Percentiles rank a stretch among this genome's conserved stretches.
These are phyloP conservation scores for Sebastes taczanowskii DNA, from an alignment of 2,797 vertebrate species.

Conservation along the genomic window DNA sequence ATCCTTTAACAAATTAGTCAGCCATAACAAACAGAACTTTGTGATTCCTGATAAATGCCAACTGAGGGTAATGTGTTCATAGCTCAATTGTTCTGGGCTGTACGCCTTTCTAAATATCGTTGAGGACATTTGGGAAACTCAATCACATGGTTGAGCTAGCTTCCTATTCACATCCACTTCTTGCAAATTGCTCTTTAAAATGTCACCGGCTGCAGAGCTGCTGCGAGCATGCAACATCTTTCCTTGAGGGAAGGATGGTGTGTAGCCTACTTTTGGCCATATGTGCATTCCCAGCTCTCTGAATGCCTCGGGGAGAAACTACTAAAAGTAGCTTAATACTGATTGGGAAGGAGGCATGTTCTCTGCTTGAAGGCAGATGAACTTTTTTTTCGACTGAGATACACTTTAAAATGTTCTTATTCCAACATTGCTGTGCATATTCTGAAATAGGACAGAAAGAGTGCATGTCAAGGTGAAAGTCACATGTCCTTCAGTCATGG, in stretches of 20 bases:
- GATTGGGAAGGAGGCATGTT: conserved; percentile 4
- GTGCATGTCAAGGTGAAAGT: background rate
- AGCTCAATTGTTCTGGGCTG: conserved; percentile 3
- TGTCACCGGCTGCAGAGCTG: conserved; percentile 55
- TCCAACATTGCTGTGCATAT: background rate
- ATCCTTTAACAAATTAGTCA: conserved; percentile 4
- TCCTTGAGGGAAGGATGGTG: conserved; percentile 16
- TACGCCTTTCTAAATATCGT: conserved; percentile 39
- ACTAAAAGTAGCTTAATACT: background rate
- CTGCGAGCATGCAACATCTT: conserved; percentile 13
- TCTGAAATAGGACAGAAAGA: background rate
- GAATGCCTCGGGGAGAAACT: background rate
- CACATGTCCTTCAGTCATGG: background rate
- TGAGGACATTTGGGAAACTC: conserved; percentile 48
- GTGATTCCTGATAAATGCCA: conserved; percentile 21
- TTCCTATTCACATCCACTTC: conserved; percentile 44
- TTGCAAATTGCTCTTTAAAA: conserved; percentile 64
- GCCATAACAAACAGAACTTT: conserved; percentile 9
- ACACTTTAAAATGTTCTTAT: background rate
- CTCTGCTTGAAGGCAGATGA: conserved; percentile 9
- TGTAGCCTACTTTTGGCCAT: conserved; percentile 7
- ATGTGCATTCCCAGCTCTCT: conserved; percentile 13
- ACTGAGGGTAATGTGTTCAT: conserved; percentile 31
- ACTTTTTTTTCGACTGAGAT: background rate
- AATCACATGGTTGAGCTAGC: conserved; percentile 68